Percentiles rank a stretch among this genome's conserved stretches.
Conservation (phyloP, 1,140 invertebrate genomes). For the Nasonia giraulti region DNA sequence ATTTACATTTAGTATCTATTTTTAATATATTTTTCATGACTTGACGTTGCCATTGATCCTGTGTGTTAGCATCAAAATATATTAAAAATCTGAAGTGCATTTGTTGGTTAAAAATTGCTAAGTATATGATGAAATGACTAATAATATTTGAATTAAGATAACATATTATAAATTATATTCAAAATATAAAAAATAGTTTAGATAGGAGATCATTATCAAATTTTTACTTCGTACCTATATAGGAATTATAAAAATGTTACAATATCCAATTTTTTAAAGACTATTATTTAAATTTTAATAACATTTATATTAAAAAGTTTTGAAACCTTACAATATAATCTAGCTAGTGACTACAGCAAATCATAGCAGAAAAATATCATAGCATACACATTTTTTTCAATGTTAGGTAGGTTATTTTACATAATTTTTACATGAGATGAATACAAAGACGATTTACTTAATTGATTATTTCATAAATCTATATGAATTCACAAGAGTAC, state of each 20-base stretch:
- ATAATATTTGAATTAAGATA: slow-evolving; percentile 59
- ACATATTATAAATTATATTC: slow-evolving; percentile 59
- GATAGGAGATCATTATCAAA: slow-evolving; percentile 71
- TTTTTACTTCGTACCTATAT: slow-evolving; percentile 64
- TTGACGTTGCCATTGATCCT: slow-evolving; percentile 51
- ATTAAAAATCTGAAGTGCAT: slow-evolving; percentile 59
- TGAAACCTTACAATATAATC: slow-evolving; percentile 48
- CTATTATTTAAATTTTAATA: slow-evolving; percentile 59
- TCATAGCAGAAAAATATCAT: slow-evolving; percentile 35
- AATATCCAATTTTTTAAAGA: slow-evolving; percentile 63
- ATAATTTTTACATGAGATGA: slow-evolving; percentile 45
- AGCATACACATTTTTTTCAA: slow-evolving; percentile 43
- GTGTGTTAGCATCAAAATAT: slow-evolving; percentile 51
- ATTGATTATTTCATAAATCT: slow-evolving; percentile 42
- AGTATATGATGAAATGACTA: slow-evolving; percentile 54
- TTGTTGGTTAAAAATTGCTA: slow-evolving; percentile 57
- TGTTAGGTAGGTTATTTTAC: slow-evolving; percentile 50
- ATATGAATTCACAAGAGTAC: slow-evolving; percentile 25
- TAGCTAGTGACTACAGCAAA: slow-evolving; percentile 21
- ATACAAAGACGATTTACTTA: slow-evolving; percentile 49
- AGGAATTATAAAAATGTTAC: slow-evolving; percentile 62
- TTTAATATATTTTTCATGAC: slow-evolving; percentile 46
- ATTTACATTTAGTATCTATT: slow-evolving; percentile 42
- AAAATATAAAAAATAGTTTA: slow-evolving; percentile 65
- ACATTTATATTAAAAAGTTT: slow-evolving; percentile 57